phyloP scores from a whole-genome alignment of 2,797 vertebrate species.

The Acanthurus lineatus region DNA sequence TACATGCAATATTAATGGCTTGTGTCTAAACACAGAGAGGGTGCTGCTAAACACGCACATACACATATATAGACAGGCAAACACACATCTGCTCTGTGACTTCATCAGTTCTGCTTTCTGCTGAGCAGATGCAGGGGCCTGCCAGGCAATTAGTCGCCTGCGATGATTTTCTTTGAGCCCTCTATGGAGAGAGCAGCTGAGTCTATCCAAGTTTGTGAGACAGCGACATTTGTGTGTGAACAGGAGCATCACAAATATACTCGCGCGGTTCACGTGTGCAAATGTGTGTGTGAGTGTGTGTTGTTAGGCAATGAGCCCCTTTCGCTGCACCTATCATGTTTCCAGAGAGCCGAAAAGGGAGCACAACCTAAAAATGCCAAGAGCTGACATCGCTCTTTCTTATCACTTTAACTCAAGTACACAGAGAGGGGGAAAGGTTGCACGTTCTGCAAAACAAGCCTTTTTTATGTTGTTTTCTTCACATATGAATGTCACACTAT shows the following conservation, averaged over 20 bases:
- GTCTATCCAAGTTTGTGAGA: constrained; percentile 68
- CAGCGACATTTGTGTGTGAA: constrained; percentile 64
- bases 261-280: constrained; percentile 42
- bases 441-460: constrained; percentile 40
- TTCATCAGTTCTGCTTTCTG: constrained; percentile 82
- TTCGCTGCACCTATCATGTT: constrained; percentile 57
- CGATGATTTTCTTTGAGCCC: constrained; percentile 84
- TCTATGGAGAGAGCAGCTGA: constrained; percentile 80
- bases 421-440: constrained; percentile 45
- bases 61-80: constrained; percentile 23
- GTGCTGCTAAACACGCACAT: constrained; percentile 55
- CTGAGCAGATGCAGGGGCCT: constrained; percentile 84
- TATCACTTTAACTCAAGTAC: constrained; percentile 60
- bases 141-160: constrained; percentile 86
- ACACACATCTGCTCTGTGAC: constrained; percentile 85
- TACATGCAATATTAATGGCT: constrained; percentile 77
- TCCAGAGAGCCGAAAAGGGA: constrained; percentile 13
- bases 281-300: constrained; percentile 24
- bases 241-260: constrained; percentile 69
- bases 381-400: constrained; percentile 52
- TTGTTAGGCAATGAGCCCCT: constrained; percentile 32
- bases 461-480: constrained; percentile 30
- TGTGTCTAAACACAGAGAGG: constrained; percentile 68
- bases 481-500: not conserved
- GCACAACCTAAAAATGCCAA: constrained; percentile 50